Conservation (phyloP, 2,113 vertebrate genomes). For the Delphinapterus leucas region DNA sequence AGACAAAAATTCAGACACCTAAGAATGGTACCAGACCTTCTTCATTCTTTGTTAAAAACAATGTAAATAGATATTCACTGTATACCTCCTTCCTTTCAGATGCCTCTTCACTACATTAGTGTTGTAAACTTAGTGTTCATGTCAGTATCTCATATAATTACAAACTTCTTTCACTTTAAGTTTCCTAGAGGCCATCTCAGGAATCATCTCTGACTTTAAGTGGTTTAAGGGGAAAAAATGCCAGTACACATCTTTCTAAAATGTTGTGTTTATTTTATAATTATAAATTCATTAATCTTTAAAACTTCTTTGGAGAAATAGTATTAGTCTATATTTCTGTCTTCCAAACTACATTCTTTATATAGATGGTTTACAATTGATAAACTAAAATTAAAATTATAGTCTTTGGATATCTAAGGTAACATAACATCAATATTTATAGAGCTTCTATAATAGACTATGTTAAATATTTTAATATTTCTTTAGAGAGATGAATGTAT, state of each 20-base stretch:
- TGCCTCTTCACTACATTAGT: neutral
- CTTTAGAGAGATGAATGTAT: neutral
- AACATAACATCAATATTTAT: neutral
- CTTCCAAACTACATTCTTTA: neutral
- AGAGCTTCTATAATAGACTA: neutral
- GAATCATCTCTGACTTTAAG: neutral
- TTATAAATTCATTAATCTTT: neutral
- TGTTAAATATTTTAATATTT: neutral
- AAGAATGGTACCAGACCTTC: neutral
- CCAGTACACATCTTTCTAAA: neutral
- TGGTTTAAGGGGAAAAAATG: neutral
- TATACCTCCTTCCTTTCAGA: neutral
- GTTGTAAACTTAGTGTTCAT: neutral
- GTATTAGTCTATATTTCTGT: neutral
- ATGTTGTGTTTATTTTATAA: neutral
- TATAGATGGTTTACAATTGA: neutral
- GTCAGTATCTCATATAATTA: neutral
- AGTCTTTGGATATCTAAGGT: neutral
- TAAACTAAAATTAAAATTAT: neutral
- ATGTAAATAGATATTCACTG: neutral
- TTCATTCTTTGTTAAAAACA: neutral
- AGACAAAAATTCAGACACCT: neutral
- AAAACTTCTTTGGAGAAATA: neutral
- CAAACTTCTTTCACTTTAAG: neutral
- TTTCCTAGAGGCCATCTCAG: neutral